These are phyloP conservation scores for Mamestra configurata DNA, from an alignment of 1,140 invertebrate genomes.

Conservation along the genomic window DNA sequence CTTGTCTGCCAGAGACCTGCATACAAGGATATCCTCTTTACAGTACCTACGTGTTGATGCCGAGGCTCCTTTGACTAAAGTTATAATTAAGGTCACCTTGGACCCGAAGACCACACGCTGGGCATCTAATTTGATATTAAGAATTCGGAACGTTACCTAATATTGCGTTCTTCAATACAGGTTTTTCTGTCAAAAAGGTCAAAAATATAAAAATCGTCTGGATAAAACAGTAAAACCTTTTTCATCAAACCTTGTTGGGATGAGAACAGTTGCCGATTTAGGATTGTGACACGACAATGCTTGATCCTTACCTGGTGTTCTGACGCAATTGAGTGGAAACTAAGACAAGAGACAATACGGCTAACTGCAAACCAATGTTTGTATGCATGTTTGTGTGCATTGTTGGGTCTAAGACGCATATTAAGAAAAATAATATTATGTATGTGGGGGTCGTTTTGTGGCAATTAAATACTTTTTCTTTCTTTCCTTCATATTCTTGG, in stretches of 20 bases:
- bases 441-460: too few species aligned
- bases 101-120: not conserved
- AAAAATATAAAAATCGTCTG: not conserved
- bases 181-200: not conserved
- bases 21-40: too few species aligned
- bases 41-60: too few species aligned
- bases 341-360: conserved; percentile 7
- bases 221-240: not conserved
- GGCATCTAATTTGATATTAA: not conserved
- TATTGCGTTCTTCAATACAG: not conserved
- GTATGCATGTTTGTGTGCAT: not conserved
- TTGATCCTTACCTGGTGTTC: conserved; percentile 7
- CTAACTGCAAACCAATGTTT: not conserved
- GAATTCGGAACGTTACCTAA: not conserved
- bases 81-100: not conserved
- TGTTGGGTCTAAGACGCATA: not conserved
- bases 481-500: too few species aligned
- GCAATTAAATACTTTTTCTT: too few species aligned
- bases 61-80: too few species aligned
- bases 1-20: too few species aligned
- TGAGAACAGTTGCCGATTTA: conserved; percentile 7
- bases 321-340: conserved; percentile 24
- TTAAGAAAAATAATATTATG: too few species aligned
- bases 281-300: conserved; percentile 33
- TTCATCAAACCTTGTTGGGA: not conserved